Base-by-base conservation (phyloP, 1,140 invertebrate species). In the Danaus melanippus region DNA sequence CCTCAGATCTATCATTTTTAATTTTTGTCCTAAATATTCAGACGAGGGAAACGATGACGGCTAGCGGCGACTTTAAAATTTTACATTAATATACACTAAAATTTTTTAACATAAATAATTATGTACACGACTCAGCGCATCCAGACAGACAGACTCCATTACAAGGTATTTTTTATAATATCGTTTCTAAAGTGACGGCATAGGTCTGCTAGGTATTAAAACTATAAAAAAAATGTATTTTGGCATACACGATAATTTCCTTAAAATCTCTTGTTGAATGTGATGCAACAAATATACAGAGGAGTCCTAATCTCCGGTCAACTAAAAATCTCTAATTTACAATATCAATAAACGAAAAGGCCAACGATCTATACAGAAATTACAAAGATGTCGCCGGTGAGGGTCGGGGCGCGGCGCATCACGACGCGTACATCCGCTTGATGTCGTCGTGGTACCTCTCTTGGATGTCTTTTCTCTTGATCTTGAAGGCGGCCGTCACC, bases 401-500 rank as follows among this genome's bases (percentile, higher is more conserved):
- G 51, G 3, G 15, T n/a, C 32, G 12, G 42, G 15, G 10, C 41
- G 47, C 32, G 46, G 53, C 40, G n/a, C 88, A 89, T 95, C 93
- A 95, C 89, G 93, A 95, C 57, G 93, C 92, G 82, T 98, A 99
- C 95, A 98, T 97, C 61, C 92, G 88, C 72, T 95, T 94, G 71
- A 99, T 96, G 80, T 97, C 94, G 53, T 92, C 89, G 79, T 96
- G 92, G 88, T 98, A 99, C 69, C 92, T 90, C 56, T 97, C 94
- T 83, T 98, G 95, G 55, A 99, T 97, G 70, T 96, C 94, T 90
- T 97, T 98, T 62, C 98, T 90, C 86, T 98, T 98, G 62, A 99
- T 89, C 88, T 99, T 99, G 84, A 98, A 96, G 45, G 98, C 97
- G 64, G 98, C 98, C 10, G 98, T 99, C 0, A 96, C 96, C n/a